Evolutionary conservation across 1,140 invertebrate species (phyloP), one percentile per base, ranked within the genome.

Genomic region (Helicoverpa zea): DNA sequence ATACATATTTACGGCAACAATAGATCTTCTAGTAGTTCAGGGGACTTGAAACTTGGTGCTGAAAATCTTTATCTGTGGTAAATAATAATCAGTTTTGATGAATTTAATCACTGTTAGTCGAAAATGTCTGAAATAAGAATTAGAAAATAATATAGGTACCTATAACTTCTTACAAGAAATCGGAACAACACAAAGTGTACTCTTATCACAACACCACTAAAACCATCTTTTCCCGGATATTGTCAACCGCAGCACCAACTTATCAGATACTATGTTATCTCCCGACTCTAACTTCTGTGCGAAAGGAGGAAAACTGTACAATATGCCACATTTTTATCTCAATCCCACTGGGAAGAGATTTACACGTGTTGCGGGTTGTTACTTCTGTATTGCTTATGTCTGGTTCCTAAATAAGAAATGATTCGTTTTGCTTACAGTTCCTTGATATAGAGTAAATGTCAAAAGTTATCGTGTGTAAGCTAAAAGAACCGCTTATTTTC

Each of bases 271-370:
- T 68, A 68, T 23, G 64, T 49, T 49, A 49, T 68, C 43, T 18
- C 35, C 10, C 64, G 23, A 2, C 43, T 12, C 43, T 49, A 43
- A 68, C 64, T 68, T 10, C 43, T 13, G 35, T 68, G 43, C 47
- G 11, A 18, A 68, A 49, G 7, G 30, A 66, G 64, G 64, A 23
- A 43, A 68, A 68, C 16, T 49, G 43, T 49, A 16, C 64, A 49
- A 49, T 68, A 68, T 68, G 64, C 64, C 35, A 68, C 64, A 51
- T 68, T 47, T 47, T 68, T 68, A 68, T 68, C 64, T 49, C 30
- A 49, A 49, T 16, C 43, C 43, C 64, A 2, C 4, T 18, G 64
- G 64, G 64, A 43, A 49, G 13, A 51, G 64, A 68, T 68, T 68
- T 68, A 68, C 64, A 68, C 64, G 64, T 43, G 64, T 68, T 68